These are phyloP conservation scores for Limenitis camilla DNA, from an alignment of 2,888 invertebrate genomes.

Conservation along the genomic window DNA sequence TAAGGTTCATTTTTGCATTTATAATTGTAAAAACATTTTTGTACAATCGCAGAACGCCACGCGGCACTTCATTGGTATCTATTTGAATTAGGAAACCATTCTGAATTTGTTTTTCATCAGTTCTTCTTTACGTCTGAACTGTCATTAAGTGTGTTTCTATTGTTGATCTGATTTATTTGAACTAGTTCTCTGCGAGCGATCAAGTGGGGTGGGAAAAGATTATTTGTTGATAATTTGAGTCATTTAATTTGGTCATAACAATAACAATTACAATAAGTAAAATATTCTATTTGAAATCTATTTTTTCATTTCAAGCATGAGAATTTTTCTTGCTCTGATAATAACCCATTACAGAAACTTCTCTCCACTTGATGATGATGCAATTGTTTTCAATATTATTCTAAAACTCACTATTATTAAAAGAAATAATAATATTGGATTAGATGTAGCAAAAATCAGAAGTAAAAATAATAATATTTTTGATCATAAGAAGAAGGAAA, in stretches of 20 bases:
- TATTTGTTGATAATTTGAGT: conserved; percentile 40
- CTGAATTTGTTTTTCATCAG: conserved; percentile 71
- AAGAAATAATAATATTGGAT: too few species aligned
- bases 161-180: conserved; percentile 59
- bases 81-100: conserved; percentile 64
- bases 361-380: too few species aligned
- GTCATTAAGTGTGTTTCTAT: conserved; percentile 59
- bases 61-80: conserved; percentile 69
- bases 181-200: conserved; percentile 48
- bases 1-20: conserved; percentile 11
- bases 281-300: too few species aligned
- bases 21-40: conserved; percentile 2
- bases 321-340: too few species aligned
- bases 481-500: too few species aligned
- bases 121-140: conserved; percentile 58
- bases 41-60: conserved; percentile 45
- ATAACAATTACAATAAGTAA: neutral
- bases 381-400: too few species aligned
- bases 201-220: conserved; percentile 42
- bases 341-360: too few species aligned
- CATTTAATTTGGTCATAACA: conserved; percentile 31
- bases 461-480: too few species aligned
- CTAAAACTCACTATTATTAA: too few species aligned
- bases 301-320: too few species aligned
- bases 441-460: too few species aligned